Evolutionary conservation across 64 coral and sea anemone genomes (phyloP).

Genomic region (Platygyra sinensis): DNA sequence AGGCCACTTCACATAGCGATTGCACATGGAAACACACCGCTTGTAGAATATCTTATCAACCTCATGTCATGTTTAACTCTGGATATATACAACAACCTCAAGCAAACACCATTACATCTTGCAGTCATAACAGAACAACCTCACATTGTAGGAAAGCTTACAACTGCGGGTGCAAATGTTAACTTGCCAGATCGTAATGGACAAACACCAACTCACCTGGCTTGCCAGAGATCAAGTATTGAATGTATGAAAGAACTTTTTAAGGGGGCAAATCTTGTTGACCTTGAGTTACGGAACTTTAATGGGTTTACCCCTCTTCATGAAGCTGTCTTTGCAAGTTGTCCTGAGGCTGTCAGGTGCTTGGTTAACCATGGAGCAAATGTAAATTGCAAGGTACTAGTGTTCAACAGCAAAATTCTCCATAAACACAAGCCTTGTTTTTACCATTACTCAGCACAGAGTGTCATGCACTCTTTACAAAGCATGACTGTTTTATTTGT

Average conservation of each 20-base stretch:
- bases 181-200: slow-evolving; percentile 94
- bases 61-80: slow-evolving; percentile 67
- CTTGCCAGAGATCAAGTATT: slow-evolving; percentile 64
- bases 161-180: slow-evolving; percentile 68
- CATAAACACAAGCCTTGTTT: no score
- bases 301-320: slow-evolving; percentile 85
- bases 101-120: slow-evolving; percentile 92
- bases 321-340: slow-evolving; percentile 67
- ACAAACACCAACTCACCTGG: slow-evolving; percentile 81
- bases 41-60: slow-evolving; percentile 71
- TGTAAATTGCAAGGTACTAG: slow-evolving; percentile 80
- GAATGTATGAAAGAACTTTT: slow-evolving; percentile 72
- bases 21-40: slow-evolving; percentile 69
- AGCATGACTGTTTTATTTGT: not conserved
- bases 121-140: slow-evolving; percentile 94
- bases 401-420: no score
- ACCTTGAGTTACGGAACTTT: slow-evolving; percentile 76
- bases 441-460: not conserved
- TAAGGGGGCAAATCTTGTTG: not conserved
- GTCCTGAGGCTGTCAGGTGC: slow-evolving; percentile 49
- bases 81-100: slow-evolving; percentile 91
- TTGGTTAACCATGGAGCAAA: slow-evolving; percentile 84
- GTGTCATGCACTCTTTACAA: not conserved
- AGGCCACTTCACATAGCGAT: slow-evolving; percentile 97
- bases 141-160: slow-evolving; percentile 58